Evolutionary conservation across 2,888 invertebrate species (phyloP).

Genomic region (Nomada fabriciana): DNA sequence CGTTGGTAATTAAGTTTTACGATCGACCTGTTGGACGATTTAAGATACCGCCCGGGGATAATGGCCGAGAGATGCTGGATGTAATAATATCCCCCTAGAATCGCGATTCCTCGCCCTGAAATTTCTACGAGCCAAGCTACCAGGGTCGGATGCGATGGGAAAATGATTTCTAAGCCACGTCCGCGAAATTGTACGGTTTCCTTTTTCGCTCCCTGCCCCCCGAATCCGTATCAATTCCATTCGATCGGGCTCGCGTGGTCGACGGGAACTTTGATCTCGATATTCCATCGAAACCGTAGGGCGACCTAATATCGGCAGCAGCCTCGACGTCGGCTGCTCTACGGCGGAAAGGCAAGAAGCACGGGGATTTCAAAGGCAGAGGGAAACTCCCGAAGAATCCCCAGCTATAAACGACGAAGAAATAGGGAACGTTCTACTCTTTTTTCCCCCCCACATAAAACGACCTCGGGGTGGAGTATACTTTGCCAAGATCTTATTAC

Average conservation of each 20-base stretch:
- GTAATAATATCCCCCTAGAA: slow-evolving; percentile 22
- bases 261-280: slow-evolving; percentile 20
- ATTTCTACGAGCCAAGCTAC: neutral
- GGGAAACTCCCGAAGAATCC: neutral
- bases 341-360: neutral
- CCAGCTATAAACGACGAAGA: neutral
- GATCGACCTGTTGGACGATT: slow-evolving; percentile 24
- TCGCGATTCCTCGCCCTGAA: neutral
- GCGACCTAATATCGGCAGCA: slow-evolving; percentile 2
- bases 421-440: slow-evolving; percentile 31
- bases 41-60: slow-evolving; percentile 28
- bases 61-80: neutral
- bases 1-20: slow-evolving; percentile 53
- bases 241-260: neutral
- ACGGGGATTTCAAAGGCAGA: neutral
- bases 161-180: neutral
- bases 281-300: slow-evolving; percentile 15
- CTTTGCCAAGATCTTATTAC: slow-evolving; percentile 70
- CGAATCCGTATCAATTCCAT: slow-evolving; percentile 15
- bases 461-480: slow-evolving; percentile 31
- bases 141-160: neutral
- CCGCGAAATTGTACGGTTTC: slow-evolving; percentile 12
- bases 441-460: neutral
- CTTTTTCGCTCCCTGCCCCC: neutral
- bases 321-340: neutral